Conservation (phyloP, 2,797 vertebrate genomes). For the Toxotes lorentzi region DNA sequence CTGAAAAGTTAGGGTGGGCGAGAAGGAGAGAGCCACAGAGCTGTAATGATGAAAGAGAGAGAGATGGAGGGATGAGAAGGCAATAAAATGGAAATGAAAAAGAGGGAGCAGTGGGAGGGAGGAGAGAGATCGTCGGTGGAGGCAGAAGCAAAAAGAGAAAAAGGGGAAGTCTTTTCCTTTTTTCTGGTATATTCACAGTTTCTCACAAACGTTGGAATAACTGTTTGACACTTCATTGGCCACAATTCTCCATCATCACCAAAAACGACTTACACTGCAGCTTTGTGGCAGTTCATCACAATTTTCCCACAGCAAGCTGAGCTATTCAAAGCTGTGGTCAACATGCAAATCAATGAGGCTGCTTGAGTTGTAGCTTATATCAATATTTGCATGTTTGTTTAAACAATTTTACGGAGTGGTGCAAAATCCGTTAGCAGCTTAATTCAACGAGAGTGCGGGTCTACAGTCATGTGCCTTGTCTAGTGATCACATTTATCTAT, state of each 20-base stretch:
- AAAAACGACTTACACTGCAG: conserved; percentile 25
- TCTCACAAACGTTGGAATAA: conserved; percentile 9
- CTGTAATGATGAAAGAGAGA: conserved; percentile 63
- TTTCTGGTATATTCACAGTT: conserved; percentile 12
- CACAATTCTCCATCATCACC: conserved; percentile 25
- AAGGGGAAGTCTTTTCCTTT: not conserved
- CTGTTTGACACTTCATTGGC: conserved; percentile 34
- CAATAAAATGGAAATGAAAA: conserved; percentile 66
- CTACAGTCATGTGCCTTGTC: no score
- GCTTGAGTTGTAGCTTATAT: conserved; percentile 9
- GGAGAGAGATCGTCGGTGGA: not conserved
- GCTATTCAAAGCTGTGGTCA: conserved; percentile 20
- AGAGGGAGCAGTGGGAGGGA: conserved; percentile 7
- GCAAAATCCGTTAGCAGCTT: no score
- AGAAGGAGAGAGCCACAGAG: conserved; percentile 14
- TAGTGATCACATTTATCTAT: no score
- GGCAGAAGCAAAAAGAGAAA: conserved; percentile 22
- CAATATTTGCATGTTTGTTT: not conserved
- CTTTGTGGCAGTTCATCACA: conserved; percentile 30
- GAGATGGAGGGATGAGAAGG: conserved; percentile 63
- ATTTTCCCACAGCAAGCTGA: conserved; percentile 18
- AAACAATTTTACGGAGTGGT: no score
- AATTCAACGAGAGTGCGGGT: no score
- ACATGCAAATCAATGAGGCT: conserved; percentile 43
- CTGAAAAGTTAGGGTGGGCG: conserved; percentile 32